Base-by-base conservation (phyloP, 1,140 invertebrate species). In the Zaprionus gabonicus region DNA sequence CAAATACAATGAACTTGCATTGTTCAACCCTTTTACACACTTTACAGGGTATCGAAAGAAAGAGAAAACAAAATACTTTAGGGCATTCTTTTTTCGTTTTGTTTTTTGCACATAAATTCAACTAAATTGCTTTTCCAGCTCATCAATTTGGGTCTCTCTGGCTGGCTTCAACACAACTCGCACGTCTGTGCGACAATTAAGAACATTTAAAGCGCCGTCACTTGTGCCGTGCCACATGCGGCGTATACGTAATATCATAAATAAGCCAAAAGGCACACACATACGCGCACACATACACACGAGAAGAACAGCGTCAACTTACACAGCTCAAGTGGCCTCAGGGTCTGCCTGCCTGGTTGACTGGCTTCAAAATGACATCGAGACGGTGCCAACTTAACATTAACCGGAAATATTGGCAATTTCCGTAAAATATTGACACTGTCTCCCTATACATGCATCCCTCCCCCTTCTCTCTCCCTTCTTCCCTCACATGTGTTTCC, bases 351-450 rank as follows among this genome's bases (percentile, higher is more conserved):
- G 41, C 2, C n/a, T 46, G 41, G 2, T 46, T 46, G n/a, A 46
- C 46, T 51, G 46, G 17, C 31, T 57, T 53, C 15, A 44, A 56
- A 57, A 51, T 56, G 17, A 27, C 58, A 53, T 34, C 31, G 31
- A 83, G 31, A 83, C 62, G 66, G 41, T 64, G 41, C 51, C 67
- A 82, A 78, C 70, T 78, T 75, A 78, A 80, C 79, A 85, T 90
- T 80, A 85, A 88, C 81, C 85, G 85, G 85, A 90, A 85, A 88
- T 88, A 88, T 88, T 88, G 85, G 76, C 85, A 88, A 85, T 88
- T 88, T 90, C 72, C 79, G 56, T 80, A 73, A 90, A 90, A 76
- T 90, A 88, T 90, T 84, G 85, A 57, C 76, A 81, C 46, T 9
- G 44, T 34, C 44, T 36, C 7, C 31, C 31, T 10, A 10, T 9